Percentiles rank a stretch among this genome's conserved stretches.
These are phyloP conservation scores for Phasianus colchicus DNA, from an alignment of 2,113 vertebrate species.

Conservation along the genomic window DNA sequence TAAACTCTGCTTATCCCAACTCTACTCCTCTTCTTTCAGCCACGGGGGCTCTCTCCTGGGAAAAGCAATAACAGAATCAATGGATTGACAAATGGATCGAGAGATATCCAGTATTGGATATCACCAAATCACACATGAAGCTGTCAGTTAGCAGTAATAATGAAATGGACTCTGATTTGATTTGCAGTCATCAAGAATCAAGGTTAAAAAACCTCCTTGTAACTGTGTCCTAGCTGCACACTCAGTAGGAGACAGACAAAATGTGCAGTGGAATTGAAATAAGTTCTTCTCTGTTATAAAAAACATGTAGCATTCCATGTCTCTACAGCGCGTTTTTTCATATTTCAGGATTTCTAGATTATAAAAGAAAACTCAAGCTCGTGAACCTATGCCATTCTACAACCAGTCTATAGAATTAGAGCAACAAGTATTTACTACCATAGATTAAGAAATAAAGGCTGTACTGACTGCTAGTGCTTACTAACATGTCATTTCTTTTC, in stretches of 20 bases:
- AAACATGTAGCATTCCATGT: rapidly evolving
- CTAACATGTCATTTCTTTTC: not conserved
- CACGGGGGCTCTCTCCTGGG: not conserved
- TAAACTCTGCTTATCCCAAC: no score
- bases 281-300: not conserved
- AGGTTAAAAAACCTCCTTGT: not conserved
- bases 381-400: not conserved
- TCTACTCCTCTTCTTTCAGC: not conserved
- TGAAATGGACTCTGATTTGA: not conserved
- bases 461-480: not conserved
- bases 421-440: not conserved
- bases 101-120: not conserved
- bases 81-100: not conserved
- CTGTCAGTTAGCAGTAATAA: not conserved
- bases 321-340: rapidly evolving
- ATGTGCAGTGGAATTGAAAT: not conserved
- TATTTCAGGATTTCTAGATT: not conserved
- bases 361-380: not conserved
- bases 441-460: not conserved
- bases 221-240: rapidly evolving
- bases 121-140: not conserved
- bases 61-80: not conserved
- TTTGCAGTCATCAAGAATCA: not conserved
- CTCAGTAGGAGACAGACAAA: not conserved
- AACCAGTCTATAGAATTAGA: not conserved